A percentile compares a stretch with the other conserved stretches of the same genome.
Conservation (phyloP, 2,797 vertebrate species). For the Siniperca undulata region DNA sequence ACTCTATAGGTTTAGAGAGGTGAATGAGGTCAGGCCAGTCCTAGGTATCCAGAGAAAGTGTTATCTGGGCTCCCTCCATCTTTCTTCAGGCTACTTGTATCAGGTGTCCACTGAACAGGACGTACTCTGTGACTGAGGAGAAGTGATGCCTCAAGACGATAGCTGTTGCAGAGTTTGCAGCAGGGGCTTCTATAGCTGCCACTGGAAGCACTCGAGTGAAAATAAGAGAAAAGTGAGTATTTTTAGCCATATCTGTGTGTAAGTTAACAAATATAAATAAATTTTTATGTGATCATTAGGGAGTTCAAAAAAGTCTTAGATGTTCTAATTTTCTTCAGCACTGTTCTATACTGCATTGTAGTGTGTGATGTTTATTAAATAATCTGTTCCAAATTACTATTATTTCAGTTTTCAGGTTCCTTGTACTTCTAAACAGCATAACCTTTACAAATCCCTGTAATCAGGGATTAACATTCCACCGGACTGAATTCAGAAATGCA, state of each 20-base stretch:
- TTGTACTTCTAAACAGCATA: conserved; percentile 2
- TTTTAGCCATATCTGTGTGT: not conserved
- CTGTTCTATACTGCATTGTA: not conserved
- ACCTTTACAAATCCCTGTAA: conserved; percentile 47
- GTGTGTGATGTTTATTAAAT: conserved; percentile 5
- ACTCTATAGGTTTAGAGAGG: conserved; percentile 34
- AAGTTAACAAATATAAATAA: not conserved
- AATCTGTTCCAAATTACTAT: not conserved
- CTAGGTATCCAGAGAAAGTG: conserved; percentile 28
- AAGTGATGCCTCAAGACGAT: conserved; percentile 61
- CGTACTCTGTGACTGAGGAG: conserved; percentile 23
- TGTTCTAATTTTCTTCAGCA: not conserved
- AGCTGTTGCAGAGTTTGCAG: conserved; percentile 80
- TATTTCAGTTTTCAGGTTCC: conserved; percentile 10
- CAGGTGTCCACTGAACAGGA: conserved; percentile 38
- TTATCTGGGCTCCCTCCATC: conserved; percentile 6
- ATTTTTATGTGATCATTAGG: not conserved
- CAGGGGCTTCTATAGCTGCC: conserved; percentile 90
- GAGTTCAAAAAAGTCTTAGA: not conserved
- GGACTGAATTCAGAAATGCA: conserved; percentile 12
- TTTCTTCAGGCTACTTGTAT: conserved; percentile 35
- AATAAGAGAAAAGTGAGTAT: conserved; percentile 75
- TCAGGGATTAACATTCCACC: conserved; percentile 58
- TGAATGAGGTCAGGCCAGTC: conserved; percentile 40
- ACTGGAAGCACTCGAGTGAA: conserved; percentile 73